Evolutionary conservation across 1,140 invertebrate species (phyloP), one percentile per base, ranked within the genome.

Genomic region (Metaphire vulgaris): DNA sequence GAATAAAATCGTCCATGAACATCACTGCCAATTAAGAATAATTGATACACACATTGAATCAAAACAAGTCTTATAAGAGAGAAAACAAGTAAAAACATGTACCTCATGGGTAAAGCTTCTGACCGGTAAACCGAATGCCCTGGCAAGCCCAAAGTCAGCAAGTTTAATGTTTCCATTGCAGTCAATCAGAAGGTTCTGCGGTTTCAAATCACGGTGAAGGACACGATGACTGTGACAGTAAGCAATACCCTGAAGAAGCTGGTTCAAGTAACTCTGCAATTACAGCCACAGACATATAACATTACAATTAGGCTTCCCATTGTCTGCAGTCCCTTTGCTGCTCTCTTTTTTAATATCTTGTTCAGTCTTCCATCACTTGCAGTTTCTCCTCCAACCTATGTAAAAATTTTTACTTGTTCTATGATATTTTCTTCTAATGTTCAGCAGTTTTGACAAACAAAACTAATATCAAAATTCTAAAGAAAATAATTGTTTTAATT

Each of bases 101-200:
- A 90, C 94, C 89, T 99, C 97, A 86, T 99, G 97, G 1, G 98
- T 99, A 83, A 98, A 99, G 66, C 95, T 92, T 78, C 97, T 88
- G 1, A 98, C 92, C 12, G 98, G 97, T 31, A 88, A 81, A 74
- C 96, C 95, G 88, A 99, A 97, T 2, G 92, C 92, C 81, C 98
- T 89, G 0, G 97, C 97, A 64, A 99, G 88, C 67, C 98, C 98
- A 89, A 99, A 99, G 88, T 99, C 98, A 29, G 97, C 98, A 1
- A 99, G 91, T 90, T 98, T 94, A 28, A 94, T 97, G 77, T 85
- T 86, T 0, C 85, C 84, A 31, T 83, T 81, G 16, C 79, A 76
- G 77, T 85, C 84, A 70, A 87, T 85, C 0, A 99, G 88, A 30
- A 99, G 88, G 87, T 99, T 99, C 87, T 99, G 97, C n/a, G 97